Base-by-base conservation (phyloP, 92 coral and sea anemone genomes). In the Desmophyllum pertusum region DNA sequence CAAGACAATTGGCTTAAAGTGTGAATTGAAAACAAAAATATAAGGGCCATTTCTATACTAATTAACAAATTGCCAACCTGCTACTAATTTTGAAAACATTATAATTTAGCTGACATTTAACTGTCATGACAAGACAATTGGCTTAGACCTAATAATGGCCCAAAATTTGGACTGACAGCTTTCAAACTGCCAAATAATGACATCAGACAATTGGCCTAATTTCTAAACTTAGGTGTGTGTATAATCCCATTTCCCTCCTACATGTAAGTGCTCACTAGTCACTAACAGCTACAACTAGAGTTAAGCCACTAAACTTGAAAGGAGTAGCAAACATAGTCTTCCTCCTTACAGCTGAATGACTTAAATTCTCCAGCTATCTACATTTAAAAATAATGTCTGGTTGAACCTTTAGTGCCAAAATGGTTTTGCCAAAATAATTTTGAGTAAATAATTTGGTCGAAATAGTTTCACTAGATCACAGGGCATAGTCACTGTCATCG, bases 391-490 rank as follows among this genome's bases (percentile, higher is more conserved):
- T 5, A 17, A 21, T 53, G 50, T 55, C 81, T 76, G 81, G 81
- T 21, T 76, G 69, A 76, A 76, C 81, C 81, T 55, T 76, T 62
- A n/a, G 31, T 42, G 43, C 72, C 72, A 1, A 67, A 67, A 67
- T 67, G 72, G 72, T 67, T 67, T 55, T 35, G 8, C 39, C 15
- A 43, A 18, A 37, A 10, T 36, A 13, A 4, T 35, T 33, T 67
- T 33, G 21, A 14, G 9, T 3, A 33, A 17, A 67, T 33, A 67
- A 36, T 35, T 67, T 67, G 72, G 72, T 67, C 13, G 45, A 33
- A 67, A 35, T 15, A 53, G 35, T 57, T 76, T 76, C 68, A 35
- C 68, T 76, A 23, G 48, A 55, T 67, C 18, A 35, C 43, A 48
- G 79, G 37, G 9, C 10, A 29, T 19, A 25, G 21, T 6, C 23